Evolutionary conservation across 2,888 invertebrate species (phyloP).

Genomic region (Gymnocheta viridis): DNA sequence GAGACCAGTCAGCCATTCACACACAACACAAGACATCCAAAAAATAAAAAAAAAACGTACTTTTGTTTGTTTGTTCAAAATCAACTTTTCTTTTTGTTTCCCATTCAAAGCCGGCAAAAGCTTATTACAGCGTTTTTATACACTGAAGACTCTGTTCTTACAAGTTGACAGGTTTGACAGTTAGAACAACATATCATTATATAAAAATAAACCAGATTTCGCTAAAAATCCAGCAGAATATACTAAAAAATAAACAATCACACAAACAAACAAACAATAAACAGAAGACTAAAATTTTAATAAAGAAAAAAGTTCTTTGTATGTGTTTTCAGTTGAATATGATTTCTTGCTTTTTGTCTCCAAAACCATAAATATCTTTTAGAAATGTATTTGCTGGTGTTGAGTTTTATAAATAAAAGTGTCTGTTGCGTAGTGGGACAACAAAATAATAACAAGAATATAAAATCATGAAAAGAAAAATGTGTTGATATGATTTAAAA

Average conservation of each 20-base stretch:
- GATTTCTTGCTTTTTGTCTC: conserved; percentile 21
- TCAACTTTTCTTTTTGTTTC: conserved; percentile 41
- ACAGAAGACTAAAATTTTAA: conserved; percentile 40
- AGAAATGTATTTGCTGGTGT: conserved; percentile 44
- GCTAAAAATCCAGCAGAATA: conserved; percentile 24
- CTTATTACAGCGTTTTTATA: conserved; percentile 61
- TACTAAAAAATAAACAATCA: neutral
- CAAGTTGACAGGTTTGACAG: conserved; percentile 73
- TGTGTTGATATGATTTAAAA: neutral
- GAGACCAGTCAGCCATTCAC: conserved; percentile 25
- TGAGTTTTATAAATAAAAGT: conserved; percentile 58
- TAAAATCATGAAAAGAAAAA: neutral
- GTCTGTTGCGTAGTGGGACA: conserved; percentile 47
- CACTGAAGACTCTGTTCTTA: conserved; percentile 52
- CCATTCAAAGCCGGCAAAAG: conserved; percentile 53
- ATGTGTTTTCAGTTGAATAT: conserved; percentile 13
- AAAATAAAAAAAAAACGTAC: neutral
- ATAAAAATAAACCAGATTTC: conserved; percentile 61
- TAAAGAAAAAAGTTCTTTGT: conserved; percentile 13
- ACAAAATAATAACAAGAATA: conserved; percentile 40
- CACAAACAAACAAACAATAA: conserved; percentile 45
- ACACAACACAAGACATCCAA: conserved; percentile 15
- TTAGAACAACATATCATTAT: conserved; percentile 71
- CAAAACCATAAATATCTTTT: conserved; percentile 48
- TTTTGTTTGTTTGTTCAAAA: neutral